Conservation (phyloP, 2,797 vertebrate genomes). For the Pipistrellus nathusii region DNA sequence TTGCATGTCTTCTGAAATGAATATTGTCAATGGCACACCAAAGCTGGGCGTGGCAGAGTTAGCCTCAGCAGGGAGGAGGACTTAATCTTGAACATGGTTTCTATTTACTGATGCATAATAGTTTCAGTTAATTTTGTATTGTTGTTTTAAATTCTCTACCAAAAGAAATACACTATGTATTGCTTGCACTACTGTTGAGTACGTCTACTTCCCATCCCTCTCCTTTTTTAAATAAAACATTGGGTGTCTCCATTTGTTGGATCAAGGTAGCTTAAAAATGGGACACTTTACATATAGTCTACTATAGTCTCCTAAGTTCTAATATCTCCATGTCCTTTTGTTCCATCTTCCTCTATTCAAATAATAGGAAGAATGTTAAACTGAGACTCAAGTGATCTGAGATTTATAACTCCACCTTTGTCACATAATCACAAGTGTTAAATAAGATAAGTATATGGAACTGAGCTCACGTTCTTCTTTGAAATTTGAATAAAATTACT, state of each 20-base stretch:
- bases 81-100: background rate
- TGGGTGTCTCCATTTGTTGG: too few species aligned
- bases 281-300: background rate
- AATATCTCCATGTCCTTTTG: background rate
- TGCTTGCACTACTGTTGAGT: background rate
- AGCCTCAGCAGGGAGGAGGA: background rate
- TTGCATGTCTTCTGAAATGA: background rate
- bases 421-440: slow-evolving; percentile 30
- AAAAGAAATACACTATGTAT: background rate
- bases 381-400: background rate
- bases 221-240: background rate
- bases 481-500: slow-evolving; percentile 61
- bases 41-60: background rate
- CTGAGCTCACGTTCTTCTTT: slow-evolving; percentile 10
- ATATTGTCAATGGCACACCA: background rate
- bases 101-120: background rate
- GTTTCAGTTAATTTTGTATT: slow-evolving; percentile 27
- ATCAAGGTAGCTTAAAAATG: background rate
- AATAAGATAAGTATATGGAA: slow-evolving; percentile 25
- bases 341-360: background rate
- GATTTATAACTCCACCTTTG: background rate
- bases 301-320: background rate
- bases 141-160: background rate
- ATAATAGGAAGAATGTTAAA: slow-evolving; percentile 43
- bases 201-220: too few species aligned